These are phyloP conservation scores for Syndactyla subalaris DNA, from an alignment of 2,797 vertebrate species.

Conservation along the genomic window DNA sequence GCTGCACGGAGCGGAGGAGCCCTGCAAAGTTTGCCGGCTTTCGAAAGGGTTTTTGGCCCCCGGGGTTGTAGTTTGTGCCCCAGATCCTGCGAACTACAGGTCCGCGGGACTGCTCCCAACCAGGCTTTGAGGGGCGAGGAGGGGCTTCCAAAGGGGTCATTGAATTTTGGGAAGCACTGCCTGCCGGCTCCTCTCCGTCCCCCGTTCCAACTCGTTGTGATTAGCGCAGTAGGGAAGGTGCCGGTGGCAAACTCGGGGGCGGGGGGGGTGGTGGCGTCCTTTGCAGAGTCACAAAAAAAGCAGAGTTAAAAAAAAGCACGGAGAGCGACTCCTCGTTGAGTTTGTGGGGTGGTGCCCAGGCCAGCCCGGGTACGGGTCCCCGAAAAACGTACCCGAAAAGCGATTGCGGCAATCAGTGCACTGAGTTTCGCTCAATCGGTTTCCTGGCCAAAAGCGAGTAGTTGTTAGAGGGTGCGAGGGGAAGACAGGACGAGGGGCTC, in stretches of 20 bases:
- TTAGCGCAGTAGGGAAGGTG: rapidly evolving
- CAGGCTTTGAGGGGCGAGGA: background rate
- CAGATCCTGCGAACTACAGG: background rate
- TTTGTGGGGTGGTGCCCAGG: background rate
- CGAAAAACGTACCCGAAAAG: background rate
- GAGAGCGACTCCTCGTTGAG: background rate
- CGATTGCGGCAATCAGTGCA: background rate
- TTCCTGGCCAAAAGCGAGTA: background rate
- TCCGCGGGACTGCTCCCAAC: background rate
- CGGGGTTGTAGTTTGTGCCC: background rate
- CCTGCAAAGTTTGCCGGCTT: background rate
- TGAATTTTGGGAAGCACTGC: background rate
- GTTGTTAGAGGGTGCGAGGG: background rate
- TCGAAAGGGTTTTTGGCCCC: background rate
- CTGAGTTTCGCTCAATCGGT: background rate
- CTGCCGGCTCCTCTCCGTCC: background rate
- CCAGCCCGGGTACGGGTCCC: background rate
- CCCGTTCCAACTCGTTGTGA: background rate
- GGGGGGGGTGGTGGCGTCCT: background rate
- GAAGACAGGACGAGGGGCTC: background rate
- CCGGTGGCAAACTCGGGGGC: background rate
- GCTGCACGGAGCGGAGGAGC: background rate
- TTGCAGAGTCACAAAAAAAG: background rate
- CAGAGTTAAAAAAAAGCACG: background rate
- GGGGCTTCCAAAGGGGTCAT: background rate